Evolutionary conservation across 1,140 invertebrate genomes (phyloP).

Genomic region (Planococcus citri): DNA sequence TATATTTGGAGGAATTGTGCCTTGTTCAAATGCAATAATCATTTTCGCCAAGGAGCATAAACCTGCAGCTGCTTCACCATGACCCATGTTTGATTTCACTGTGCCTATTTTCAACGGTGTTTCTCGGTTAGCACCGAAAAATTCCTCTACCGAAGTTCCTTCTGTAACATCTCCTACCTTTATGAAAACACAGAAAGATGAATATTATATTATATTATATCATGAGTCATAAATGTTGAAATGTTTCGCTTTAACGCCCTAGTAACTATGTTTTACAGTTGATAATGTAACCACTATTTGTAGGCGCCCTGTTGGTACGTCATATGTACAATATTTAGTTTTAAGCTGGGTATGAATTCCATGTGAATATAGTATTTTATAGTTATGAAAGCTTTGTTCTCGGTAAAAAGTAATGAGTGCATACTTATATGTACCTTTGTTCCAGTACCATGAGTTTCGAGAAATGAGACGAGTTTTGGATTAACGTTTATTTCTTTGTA

Average conservation of each 20-base stretch:
- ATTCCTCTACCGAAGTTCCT: constrained; percentile 11
- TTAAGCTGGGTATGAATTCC: too few species aligned
- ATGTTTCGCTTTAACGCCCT: background rate
- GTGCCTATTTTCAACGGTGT: constrained; percentile 53
- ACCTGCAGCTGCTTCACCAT: constrained; percentile 52
- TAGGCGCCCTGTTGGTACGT: too few species aligned
- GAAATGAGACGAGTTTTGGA: constrained; percentile 36
- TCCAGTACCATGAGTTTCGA: constrained; percentile 32
- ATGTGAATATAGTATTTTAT: too few species aligned
- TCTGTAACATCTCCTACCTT: constrained; percentile 20
- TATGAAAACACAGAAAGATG: background rate
- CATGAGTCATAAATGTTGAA: too few species aligned
- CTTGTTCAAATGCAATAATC: constrained; percentile 42
- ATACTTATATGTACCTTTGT: constrained; percentile 32
- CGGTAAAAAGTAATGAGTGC: background rate
- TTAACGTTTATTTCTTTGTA: constrained; percentile 37
- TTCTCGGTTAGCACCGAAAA: constrained; percentile 33
- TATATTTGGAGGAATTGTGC: constrained; percentile 49
- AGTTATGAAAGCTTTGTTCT: too few species aligned
- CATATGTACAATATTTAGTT: too few species aligned
- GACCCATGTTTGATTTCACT: constrained; percentile 62
- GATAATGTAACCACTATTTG: background rate
- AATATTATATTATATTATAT: background rate
- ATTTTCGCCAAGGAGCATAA: constrained; percentile 44
- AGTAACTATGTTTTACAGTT: background rate